Base-by-base conservation (phyloP, 37 sponge, comb jelly and placozoan genomes). In the Geodia barretti region DNA sequence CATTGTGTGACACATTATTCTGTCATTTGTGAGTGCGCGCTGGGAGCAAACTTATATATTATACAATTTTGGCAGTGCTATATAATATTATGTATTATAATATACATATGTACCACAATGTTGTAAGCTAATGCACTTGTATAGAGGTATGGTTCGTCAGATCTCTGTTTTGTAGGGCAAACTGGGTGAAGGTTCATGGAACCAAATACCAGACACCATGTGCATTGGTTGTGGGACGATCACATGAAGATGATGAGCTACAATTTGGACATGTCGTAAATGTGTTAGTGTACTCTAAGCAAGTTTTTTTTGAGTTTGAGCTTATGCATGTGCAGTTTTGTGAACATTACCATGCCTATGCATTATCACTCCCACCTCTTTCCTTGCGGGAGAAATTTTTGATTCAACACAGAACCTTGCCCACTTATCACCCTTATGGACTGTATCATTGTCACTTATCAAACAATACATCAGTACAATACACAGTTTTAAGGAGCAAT, bases 121-220 rank as follows among this genome's bases (percentile, higher is more conserved):
- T n/a, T n/a, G n/a, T n/a, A n/a, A 47, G 54, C 54, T 47, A 47
- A 47, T 47, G 54, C 7, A 47, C 54, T 47, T n/a, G n/a, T n/a
- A n/a, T n/a, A n/a, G n/a, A n/a, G n/a, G 54, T 47, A 47, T 47
- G 54, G 7, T 47, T 47, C 11, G 54, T 7, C 54, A 47, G 54
- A 14, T 47, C 7, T 64, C 20, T 19, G 5, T 8, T 23, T 5
- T 41, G 20, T 59, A 74, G 76, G n/a, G 76, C 76, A 11, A 75
- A 75, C 4, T 75, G 62, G 76, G 76, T 75, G 61, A 3, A 31
- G 25, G 76, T 75, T 1, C 26, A 58, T 17, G 76, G 76, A 54
- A 75, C 62, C 1, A 75, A 75, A 17, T 75, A 75, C 62, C 31
- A 58, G 61, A 2, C 21, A 9, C 76, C 76, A 1, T 75, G 62